Base-by-base conservation (phyloP, 2,797 vertebrate genomes). In the Eulemur mongoz region DNA sequence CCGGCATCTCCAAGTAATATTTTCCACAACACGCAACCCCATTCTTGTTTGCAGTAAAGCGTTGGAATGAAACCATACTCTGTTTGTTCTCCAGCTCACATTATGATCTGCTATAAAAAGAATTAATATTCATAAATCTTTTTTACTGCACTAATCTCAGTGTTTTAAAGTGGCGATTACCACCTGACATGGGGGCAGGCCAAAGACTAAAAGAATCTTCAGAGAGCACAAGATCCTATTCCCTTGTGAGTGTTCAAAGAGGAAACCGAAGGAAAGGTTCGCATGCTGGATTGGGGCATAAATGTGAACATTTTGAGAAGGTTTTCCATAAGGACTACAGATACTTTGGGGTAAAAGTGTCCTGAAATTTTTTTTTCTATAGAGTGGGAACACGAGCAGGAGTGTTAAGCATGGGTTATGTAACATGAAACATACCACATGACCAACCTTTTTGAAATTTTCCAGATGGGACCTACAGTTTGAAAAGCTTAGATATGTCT, bases 91-190 rank as follows among this genome's bases (percentile, higher is more conserved):
- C 95, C n/a, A 32, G 96, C 57, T 98, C 89, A 97, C 89, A 95
- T 96, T 97, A 97, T 89, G 95, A 96, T 89, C 93, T 93, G 83
- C 96, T 97, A 95, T 97, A 97, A 98, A 98, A 97, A 96, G 96
- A 97, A 97, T 97, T 96, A 96, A 97, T 96, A 96, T 97, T 97
- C 93, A 97, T 97, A 96, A 97, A 98, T 97, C 96, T 97, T 88
- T 95, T 98, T 97, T 97, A 97, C 78, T 87, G 67, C 80, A 40
- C 76, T 65, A 89, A 98, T 97, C 76, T 96, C 52, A 43, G 4
- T 91, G 91, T 96, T 97, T 95, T 94, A 94, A 98, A 97, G 91
- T 84, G 76, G 96, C 15, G 57, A 97, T 97, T 93, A 96, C 97
- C 95, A 96, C 97, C 91, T 92, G 94, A 92, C 91, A 57, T 70